Base-by-base conservation (phyloP, 2,888 invertebrate genomes). In the Apamea epomidion region DNA sequence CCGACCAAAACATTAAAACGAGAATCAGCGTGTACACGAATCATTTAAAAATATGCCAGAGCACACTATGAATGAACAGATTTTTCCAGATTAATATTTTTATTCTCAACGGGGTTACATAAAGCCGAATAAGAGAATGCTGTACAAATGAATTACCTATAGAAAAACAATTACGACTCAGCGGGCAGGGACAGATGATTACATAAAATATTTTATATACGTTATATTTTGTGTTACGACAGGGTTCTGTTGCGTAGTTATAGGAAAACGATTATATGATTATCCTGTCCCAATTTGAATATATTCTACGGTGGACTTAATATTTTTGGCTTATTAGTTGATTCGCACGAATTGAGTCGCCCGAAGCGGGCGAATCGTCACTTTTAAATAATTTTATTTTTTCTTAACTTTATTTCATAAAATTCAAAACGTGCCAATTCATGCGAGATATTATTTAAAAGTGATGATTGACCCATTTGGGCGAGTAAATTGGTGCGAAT, bases 91-190 rank as follows among this genome's bases (percentile, higher is more conserved):
- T 54, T 65, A 74, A 70, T 67, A 25, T 73, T 67, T 85, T 74
- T 32, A 67, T 67, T 73, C 69, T 79, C 72, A 67, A 74, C 51
- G 42, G 69, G 51, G 65, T 86, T 85, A 83, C 62, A 67, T 76
- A 85, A 86, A 76, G 54, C 73, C 21, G 29, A 62, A 54, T 71
- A 64, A 51, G 67, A 62, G 79, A 86, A 76, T 67, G 48, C 42
- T 58, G 67, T 78, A 62, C 32, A 75, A 76, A 86, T 60, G 65
- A 72, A 74, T 60, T 51, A 58, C 32, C 18, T 65, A 76, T 71
- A 58, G 70, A 51, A 70, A 83, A 80, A 74, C 76, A 88, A 85
- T 85, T 80, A 81, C 45, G 76, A 69, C 29, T 42, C 65, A 76
- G 69, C 37, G 65, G 76, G 69, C 54, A 75, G 54, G 62, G 68